Evolutionary conservation across 2,113 vertebrate species (phyloP).

Genomic region (Dromiciops gliroides): DNA sequence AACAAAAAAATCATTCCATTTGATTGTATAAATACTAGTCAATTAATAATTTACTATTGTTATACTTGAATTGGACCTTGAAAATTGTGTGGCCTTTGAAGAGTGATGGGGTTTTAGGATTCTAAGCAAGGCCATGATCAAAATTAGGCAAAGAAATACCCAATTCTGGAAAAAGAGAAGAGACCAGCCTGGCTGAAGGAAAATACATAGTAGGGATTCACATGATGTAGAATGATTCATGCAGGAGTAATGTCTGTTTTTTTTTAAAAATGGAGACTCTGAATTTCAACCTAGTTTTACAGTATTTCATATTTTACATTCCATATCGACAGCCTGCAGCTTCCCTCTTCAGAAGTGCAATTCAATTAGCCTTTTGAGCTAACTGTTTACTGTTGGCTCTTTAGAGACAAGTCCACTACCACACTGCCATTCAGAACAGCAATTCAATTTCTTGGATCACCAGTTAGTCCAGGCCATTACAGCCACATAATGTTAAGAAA

Average conservation of each 20-base stretch:
- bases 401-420: slow-evolving; percentile 5
- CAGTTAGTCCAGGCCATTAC: not conserved
- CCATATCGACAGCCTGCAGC: not conserved
- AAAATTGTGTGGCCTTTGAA: not conserved
- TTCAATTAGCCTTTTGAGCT: slow-evolving; percentile 62
- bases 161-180: not conserved
- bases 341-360: slow-evolving; percentile 32
- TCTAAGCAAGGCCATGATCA: not conserved
- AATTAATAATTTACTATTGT: not conserved
- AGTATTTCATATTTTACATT: not conserved
- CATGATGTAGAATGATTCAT: not conserved
- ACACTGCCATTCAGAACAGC: not conserved
- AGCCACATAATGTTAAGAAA: not conserved
- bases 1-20: not conserved
- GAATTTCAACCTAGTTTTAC: not conserved
- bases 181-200: not conserved
- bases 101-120: not conserved
- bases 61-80: not conserved
- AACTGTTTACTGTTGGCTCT: not conserved
- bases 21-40: not conserved
- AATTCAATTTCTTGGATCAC: not conserved
- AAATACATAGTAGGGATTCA: not conserved
- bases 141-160: not conserved
- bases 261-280: not conserved
- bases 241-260: not conserved